phyloP scores from a whole-genome alignment of 2,888 invertebrate genomes.

The Xylocampa areola region DNA sequence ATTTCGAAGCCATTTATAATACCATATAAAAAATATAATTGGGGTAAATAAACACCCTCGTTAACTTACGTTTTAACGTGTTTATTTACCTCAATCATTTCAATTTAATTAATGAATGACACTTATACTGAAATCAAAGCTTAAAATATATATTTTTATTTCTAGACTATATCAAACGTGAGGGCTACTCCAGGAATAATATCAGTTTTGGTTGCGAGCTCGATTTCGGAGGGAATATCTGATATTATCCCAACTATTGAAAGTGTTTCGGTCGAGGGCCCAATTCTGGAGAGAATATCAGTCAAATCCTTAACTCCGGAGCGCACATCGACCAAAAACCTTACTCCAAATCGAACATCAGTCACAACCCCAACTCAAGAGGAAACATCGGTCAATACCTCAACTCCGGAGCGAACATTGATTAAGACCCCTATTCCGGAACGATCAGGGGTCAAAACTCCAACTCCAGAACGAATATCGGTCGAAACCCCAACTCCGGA shows the following conservation, averaged over 20 bases:
- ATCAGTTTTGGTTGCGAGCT: slow-evolving; percentile 55
- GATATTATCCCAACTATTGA: slow-evolving; percentile 38
- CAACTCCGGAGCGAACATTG: slow-evolving; percentile 44
- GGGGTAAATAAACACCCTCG: too few relatives aligned
- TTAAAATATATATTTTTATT: slow-evolving; percentile 35
- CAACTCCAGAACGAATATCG: slow-evolving; percentile 46
- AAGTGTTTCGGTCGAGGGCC: slow-evolving; percentile 11
- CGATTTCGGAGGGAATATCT: not conserved
- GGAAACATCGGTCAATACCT: slow-evolving; percentile 23
- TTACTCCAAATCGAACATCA: not conserved
- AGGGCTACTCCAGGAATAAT: slow-evolving; percentile 70
- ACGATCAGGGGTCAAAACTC: slow-evolving; percentile 25
- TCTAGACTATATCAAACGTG: slow-evolving; percentile 76
- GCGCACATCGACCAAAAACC: slow-evolving; percentile 38
- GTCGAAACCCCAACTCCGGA: not conserved
- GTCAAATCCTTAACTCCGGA: not conserved
- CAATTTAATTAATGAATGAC: too few relatives aligned
- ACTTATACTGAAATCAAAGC: too few relatives aligned
- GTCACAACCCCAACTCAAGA: slow-evolving; percentile 12
- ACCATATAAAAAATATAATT: too few relatives aligned
- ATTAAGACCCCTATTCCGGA: not conserved
- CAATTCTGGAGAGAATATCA: slow-evolving; percentile 40
- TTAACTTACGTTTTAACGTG: too few relatives aligned
- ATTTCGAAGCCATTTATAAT: too few relatives aligned
- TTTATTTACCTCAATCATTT: too few relatives aligned